A percentile compares a stretch with the other conserved stretches of the same genome.
These are phyloP conservation scores for Nothobranchius furzeri DNA, from an alignment of 2,113 vertebrate genomes.

Conservation along the genomic window DNA sequence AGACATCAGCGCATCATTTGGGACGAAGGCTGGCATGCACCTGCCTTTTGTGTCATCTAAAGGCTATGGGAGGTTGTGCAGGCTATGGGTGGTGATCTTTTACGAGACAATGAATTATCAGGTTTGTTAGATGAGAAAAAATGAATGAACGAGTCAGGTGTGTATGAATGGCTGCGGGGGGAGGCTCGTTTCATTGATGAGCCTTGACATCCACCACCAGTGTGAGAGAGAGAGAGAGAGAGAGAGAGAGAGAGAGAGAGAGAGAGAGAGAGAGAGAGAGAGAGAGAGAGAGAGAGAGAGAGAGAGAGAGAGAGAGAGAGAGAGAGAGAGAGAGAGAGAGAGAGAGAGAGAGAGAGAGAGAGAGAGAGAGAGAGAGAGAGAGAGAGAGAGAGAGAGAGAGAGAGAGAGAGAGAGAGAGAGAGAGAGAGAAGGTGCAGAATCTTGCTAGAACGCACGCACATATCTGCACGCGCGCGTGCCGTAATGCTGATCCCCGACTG, in stretches of 20 bases:
- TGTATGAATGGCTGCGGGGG: conserved; percentile 72
- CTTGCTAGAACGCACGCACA: background rate
- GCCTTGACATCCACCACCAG: conserved; percentile 26
- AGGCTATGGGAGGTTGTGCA: too few relatives aligned
- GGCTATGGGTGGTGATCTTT: background rate
- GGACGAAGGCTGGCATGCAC: conserved; percentile 31
- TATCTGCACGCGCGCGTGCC: background rate
- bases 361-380: background rate
- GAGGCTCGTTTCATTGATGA: conserved; percentile 70
- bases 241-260: background rate
- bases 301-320: conserved; percentile 1
- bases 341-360: conserved; percentile 2
- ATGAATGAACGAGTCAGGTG: conserved; percentile 75
- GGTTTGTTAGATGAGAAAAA: conserved; percentile 17
- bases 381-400: conserved; percentile 4
- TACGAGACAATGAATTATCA: background rate
- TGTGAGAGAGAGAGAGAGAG: background rate
- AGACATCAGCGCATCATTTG: conserved; percentile 58
- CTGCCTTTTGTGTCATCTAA: conserved; percentile 12
- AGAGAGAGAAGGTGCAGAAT: conserved; percentile 5
- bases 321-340: background rate
- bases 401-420: background rate
- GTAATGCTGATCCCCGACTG: conserved; percentile 38
- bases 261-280: conserved; percentile 2
- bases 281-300: conserved; percentile 1